Conservation (phyloP, 1,140 invertebrate genomes). For the Drosophila orena region DNA sequence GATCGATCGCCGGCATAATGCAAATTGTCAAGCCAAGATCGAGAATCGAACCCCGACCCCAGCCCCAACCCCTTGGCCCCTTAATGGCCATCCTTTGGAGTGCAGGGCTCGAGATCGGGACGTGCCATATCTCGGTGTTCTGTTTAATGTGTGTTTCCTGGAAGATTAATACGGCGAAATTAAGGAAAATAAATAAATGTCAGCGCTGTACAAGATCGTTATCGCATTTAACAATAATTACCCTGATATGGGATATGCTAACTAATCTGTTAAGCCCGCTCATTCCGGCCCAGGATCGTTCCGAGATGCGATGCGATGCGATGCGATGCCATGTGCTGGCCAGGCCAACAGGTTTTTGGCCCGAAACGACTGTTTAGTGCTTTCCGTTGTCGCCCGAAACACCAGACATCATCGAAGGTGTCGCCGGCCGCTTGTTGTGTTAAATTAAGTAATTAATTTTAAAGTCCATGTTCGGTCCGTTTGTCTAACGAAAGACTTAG, state of each 20-base stretch:
- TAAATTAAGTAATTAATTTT: conserved; percentile 84
- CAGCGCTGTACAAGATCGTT: conserved; percentile 84
- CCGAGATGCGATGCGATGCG: conserved; percentile 7
- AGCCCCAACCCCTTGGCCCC: conserved; percentile 3
- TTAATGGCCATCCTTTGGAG: not conserved
- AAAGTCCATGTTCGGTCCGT: conserved; percentile 76
- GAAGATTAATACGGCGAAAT: conserved; percentile 85
- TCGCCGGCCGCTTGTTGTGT: conserved; percentile 72
- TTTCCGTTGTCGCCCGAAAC: conserved; percentile 66
- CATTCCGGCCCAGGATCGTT: conserved; percentile 45
- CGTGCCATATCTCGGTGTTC: conserved; percentile 62
- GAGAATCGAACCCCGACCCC: not conserved
- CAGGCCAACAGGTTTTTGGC: conserved; percentile 59
- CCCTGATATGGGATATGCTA: conserved; percentile 85
- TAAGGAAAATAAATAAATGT: conserved; percentile 85
- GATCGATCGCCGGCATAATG: conserved; percentile 73
- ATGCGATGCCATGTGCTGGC: conserved; percentile 2
- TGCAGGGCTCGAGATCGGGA: conserved; percentile 30
- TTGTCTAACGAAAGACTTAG: conserved; percentile 78
- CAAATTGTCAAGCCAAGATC: conserved; percentile 69
- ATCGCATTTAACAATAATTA: conserved; percentile 85
- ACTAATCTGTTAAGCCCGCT: conserved; percentile 83
- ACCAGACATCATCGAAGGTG: conserved; percentile 64
- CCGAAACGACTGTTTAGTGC: conserved; percentile 63
- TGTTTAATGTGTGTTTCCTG: conserved; percentile 78